Evolutionary conservation across 2,113 vertebrate genomes (phyloP), one percentile per base, ranked within the genome.

Genomic region (Notarius lentiginosus): DNA sequence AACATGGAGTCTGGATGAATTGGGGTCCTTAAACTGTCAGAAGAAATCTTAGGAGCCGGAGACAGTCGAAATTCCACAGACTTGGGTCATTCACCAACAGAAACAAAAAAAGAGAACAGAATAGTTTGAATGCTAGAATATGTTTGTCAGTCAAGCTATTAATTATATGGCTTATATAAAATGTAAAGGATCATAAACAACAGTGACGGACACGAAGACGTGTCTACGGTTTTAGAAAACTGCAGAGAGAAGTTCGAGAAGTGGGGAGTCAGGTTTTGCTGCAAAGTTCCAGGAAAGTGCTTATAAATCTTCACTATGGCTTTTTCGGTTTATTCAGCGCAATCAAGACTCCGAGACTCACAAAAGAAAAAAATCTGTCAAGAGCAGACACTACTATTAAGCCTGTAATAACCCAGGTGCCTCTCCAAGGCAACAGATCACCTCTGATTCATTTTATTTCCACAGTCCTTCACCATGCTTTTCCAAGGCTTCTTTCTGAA

Each of bases 21-120:
- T 82, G 65, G 70, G 61, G 73, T 84, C 61, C 87, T 89, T 84
- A 90, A 90, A 85, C 80, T 88, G 90, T 88, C 90, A 90, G 75
- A 75, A 82, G 73, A 90, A 90, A 91, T 87, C 79, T 84, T 73
- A 87, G 82, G 60, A 82, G 49, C 27, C 58, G 65, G 85, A 91
- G 86, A 88, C 89, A 88, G 90, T 84, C 77, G 47, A 87, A 90
- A 88, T 90, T 89, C 85, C 65, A 84, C 66, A 34, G 81, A 82
- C 30, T 56, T 55, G 11, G 79, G 75, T 85, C 89, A 86, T 87
- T 82, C 84, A 86, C 41, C 76, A 65, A 82, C 49, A 81, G 58
- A 51, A 61, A 47, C 7, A 49, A 70, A 53, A 1, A 60, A 49
- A 41, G 15, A 81, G 12, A 63, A 63, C 65, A 47, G 85, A 84